Conservation (phyloP, 2,888 invertebrate genomes). For the Metacarcinus magister region DNA sequence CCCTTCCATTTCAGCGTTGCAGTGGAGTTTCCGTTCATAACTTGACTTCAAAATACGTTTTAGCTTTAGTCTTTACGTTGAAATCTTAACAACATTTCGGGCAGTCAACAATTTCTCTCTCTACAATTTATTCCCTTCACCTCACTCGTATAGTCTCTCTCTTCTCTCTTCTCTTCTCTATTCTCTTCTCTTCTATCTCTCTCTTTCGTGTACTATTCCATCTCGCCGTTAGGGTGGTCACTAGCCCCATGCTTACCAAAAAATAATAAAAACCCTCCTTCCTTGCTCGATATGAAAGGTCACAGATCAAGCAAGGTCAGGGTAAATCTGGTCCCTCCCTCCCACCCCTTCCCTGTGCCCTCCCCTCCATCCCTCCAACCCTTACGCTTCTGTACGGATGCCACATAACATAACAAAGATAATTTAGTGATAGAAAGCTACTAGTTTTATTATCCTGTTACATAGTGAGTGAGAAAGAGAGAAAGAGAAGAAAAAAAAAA, state of each 20-base stretch:
- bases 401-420: conserved; percentile 7
- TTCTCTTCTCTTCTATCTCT: neutral
- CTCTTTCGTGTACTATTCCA: neutral
- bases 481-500: neutral
- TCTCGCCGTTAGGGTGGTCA: neutral
- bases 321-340: neutral
- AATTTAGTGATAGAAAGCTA: neutral
- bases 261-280: neutral
- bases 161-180: neutral
- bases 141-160: neutral
- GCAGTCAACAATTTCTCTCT: neutral
- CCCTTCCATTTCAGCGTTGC: neutral
- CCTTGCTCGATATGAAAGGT: conserved; percentile 2
- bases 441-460: neutral
- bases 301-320: neutral
- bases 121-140: neutral
- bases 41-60: neutral
- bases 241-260: neutral
- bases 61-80: neutral
- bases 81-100: neutral
- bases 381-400: conserved; percentile 1
- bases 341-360: neutral
- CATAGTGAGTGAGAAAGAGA: neutral
- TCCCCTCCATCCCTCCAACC: neutral
- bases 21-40: neutral